A percentile compares a stretch with the other conserved stretches of the same genome.
phyloP scores from a whole-genome alignment of 1,140 invertebrate genomes.

The Heliconius eleuchia region DNA sequence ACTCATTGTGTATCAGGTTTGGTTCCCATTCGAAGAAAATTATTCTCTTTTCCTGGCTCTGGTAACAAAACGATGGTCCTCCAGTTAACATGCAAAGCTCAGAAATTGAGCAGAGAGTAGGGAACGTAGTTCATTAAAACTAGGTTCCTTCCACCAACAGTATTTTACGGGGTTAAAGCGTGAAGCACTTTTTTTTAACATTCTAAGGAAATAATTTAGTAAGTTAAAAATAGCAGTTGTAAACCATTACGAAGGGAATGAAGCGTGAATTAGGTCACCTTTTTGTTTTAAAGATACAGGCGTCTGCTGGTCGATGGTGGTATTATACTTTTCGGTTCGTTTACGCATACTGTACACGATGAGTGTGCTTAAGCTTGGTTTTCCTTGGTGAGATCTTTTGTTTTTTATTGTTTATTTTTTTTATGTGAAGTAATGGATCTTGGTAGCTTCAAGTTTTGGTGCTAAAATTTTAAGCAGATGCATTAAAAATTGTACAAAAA shows the following conservation, averaged over 20 bases:
- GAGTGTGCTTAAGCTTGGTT: constrained; percentile 11
- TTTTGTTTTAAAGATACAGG: constrained; percentile 15
- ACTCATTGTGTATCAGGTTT: no score
- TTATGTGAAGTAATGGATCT: neutral
- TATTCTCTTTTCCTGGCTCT: no score
- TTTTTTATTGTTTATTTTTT: neutral
- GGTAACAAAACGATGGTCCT: neutral
- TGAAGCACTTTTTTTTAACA: neutral
- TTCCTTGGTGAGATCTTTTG: neutral
- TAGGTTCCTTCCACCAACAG: no score
- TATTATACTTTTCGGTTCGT: constrained; percentile 11
- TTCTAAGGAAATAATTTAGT: neutral
- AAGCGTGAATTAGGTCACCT: constrained; percentile 9
- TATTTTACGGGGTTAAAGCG: no score
- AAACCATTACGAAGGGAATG: constrained; percentile 11
- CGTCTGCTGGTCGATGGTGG: constrained; percentile 12
- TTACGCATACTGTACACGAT: constrained; percentile 13
- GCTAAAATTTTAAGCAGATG: no score
- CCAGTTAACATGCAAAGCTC: no score
- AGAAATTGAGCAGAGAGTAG: no score
- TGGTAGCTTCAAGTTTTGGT: neutral
- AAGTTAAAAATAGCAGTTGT: constrained; percentile 11
- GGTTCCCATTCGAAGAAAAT: neutral
- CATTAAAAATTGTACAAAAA: no score
- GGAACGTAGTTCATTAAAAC: no score